Evolutionary conservation across 2,888 invertebrate genomes (phyloP).

Genomic region (Tupiocoris notatus): DNA sequence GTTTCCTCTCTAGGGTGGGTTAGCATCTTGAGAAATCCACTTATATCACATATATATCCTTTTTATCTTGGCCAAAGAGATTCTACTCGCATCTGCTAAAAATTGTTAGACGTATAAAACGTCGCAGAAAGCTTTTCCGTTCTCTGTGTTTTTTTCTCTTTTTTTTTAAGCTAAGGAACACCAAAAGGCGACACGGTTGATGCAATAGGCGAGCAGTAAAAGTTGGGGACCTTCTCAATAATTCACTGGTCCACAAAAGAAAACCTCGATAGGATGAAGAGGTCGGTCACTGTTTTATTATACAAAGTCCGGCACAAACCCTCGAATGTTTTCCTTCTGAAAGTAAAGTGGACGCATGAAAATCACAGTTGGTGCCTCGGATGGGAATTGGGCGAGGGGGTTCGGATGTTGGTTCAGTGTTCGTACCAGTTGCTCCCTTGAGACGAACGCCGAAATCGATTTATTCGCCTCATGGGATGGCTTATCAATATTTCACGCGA

Average conservation of each 20-base stretch:
- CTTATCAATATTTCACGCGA: conserved; percentile 6
- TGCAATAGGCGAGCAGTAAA: neutral
- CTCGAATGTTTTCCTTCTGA: neutral
- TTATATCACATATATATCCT: neutral
- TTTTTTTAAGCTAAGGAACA: no score
- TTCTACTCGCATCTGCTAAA: neutral
- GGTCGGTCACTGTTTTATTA: neutral
- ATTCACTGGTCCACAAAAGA: neutral
- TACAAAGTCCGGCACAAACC: neutral
- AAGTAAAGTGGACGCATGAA: conserved; percentile 15
- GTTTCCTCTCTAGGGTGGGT: neutral
- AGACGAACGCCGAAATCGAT: conserved; percentile 5
- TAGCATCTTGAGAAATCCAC: neutral
- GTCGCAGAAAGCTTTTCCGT: neutral
- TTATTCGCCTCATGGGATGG: neutral
- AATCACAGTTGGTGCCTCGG: neutral
- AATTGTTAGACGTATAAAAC: neutral
- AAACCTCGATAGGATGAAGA: neutral
- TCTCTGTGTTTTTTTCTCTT: no score
- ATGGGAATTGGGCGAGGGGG: no score
- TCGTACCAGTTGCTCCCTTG: neutral
- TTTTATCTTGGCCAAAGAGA: neutral
- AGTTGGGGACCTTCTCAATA: neutral
- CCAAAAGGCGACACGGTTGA: neutral
- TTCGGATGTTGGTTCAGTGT: neutral